A percentile compares a stretch with the other conserved stretches of the same genome.
Conservation (phyloP, 1,140 invertebrate species). For the Linepithema humile region DNA sequence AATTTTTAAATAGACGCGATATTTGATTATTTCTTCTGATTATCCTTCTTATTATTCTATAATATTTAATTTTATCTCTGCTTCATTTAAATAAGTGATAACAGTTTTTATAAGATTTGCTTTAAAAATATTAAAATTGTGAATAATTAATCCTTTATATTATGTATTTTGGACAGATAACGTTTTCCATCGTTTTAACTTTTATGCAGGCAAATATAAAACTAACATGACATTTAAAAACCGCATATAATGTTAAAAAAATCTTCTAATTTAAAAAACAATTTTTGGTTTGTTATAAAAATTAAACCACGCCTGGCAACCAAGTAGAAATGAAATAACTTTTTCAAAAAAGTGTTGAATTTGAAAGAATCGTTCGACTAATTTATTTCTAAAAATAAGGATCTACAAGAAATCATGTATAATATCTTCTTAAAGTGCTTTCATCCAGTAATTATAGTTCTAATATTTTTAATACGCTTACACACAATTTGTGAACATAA, state of each 20-base stretch:
- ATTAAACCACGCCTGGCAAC: too few species aligned
- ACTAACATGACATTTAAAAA: too few species aligned
- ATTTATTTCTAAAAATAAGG: too few species aligned
- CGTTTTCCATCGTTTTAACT: not conserved
- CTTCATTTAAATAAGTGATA: not conserved
- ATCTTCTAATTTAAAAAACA: too few species aligned
- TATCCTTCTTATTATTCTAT: not conserved
- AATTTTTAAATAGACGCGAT: not conserved
- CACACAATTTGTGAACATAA: not conserved
- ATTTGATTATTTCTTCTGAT: not conserved
- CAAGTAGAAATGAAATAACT: too few species aligned
- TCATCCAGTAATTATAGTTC: not conserved
- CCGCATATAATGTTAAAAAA: too few species aligned
- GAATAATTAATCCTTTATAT: not conserved
- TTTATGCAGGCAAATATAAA: not conserved
- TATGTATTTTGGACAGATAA: not conserved
- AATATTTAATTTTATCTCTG: not conserved
- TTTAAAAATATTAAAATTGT: not conserved
- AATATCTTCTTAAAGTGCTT: too few species aligned
- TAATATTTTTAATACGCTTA: too few species aligned
- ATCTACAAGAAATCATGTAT: too few species aligned
- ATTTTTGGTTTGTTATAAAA: too few species aligned
- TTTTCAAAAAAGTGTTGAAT: not conserved
- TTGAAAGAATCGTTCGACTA: too few species aligned
- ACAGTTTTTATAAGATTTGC: slow-evolving; percentile 1